Base-by-base conservation (phyloP, 2,113 vertebrate species). In the Murina feae region DNA sequence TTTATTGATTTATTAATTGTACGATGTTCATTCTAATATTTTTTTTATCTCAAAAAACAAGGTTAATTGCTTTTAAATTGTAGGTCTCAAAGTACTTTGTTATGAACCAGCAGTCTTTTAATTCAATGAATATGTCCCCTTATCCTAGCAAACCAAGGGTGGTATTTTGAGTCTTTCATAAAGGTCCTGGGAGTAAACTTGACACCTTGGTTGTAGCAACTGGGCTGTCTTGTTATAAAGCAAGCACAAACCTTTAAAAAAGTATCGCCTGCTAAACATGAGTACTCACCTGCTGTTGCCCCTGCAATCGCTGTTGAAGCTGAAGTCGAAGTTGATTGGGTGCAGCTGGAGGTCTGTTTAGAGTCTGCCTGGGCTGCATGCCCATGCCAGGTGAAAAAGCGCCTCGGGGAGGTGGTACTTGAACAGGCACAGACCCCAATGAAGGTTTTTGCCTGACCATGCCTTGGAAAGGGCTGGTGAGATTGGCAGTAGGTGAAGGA, bases 231-330 rank as follows among this genome's bases (percentile, higher is more conserved):
- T 60, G 44, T 23, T 35, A 51, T 2, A 25, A 1, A 55, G 17
- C 44, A 5, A 87, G 49, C 17, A 58, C 4, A 47, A 6, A 65
- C 32, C 37, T 87, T 89, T 65, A 53, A 21, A 68, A 68, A 75
- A 88, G 37, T 2, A 47, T n/a, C 49, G 18, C 42, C 60, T 44
- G 37, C 44, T 49, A 30, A 69, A 63, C 23, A 35, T 30, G 37
- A 58, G 6, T 11, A 85, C 96, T 98, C 97, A 99, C 99, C 98
- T 99, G 99, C 97, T 99, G 99, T 1, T 99, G 99, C 2, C 99
- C 99, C 96, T 99, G 99, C 37, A 99, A 97, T 20, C 99, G 98
- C 96, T 99, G 99, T 92, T 99, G 99, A 68, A 99, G 98, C 96
- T 99, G 99, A 80, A 99, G 98, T 32, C 99, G 98, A 60, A 99